Evolutionary conservation across 2,888 invertebrate species (phyloP), one percentile per base, ranked within the genome.

Genomic region (Melitaea athalia): DNA sequence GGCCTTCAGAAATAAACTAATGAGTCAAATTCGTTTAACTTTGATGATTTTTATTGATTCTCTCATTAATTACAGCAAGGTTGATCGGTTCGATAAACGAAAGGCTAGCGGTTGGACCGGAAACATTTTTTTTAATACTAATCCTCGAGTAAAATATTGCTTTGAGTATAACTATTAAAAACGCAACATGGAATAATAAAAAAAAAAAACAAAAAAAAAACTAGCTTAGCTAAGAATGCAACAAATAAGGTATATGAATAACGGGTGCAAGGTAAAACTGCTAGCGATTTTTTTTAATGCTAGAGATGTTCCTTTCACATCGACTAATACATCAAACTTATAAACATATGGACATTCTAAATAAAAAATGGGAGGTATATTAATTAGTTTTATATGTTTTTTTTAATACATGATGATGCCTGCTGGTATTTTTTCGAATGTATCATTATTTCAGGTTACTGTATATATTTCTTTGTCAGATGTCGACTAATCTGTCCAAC

Each of bases 101-200:
- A 59, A 53, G 64, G 53, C 59, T 79, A 87, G 85, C 85, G 82
- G 85, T 81, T 80, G 69, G 55, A 78, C 84, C 85, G 88, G 89
- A 89, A 86, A 84, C 74, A 68, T 72, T 74, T 79, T 82, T 79
- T 78, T 75, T 70, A 68, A 71, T 74, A 74, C 70, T 77, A 78
- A 78, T 76, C 72, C 72, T 74, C 69, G 69, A 76, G 77, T 82
- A 79, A 85, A 83, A 84, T 85, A 84, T 83, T 76, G 78, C 79
- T 75, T 77, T 79, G 80, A 79, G 79, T 78, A 80, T 84, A 83
- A 79, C 80, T 78, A 84, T 87, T 87, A 82, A 86, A 81, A 79
- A 86, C 84, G 84, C 81, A 79, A 84, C 83, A 86, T 85, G 79
- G 81, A 81, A 73, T 78, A 24, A 43, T 71, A 76, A 61, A 84